Base-by-base conservation (phyloP, 1,140 invertebrate species). In the Drosophila paulistorum region DNA sequence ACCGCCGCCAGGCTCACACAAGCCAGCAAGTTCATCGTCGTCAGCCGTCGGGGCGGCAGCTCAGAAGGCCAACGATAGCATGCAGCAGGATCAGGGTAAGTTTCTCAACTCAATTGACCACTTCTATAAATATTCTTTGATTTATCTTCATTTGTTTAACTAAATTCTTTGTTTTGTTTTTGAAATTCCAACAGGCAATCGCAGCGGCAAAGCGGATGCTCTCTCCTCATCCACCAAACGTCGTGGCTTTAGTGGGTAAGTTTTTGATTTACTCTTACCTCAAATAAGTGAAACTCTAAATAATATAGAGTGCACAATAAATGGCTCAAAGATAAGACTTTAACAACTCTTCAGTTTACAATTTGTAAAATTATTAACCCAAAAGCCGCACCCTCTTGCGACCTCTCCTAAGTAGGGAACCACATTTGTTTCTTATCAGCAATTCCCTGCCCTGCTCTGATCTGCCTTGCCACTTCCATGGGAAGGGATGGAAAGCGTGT, bases 231-330 rank as follows among this genome's bases (percentile, higher is more conserved):
- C 91, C 14, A 91, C 90, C 33, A 97, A 97, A 90, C 94, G 96
- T 73, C 94, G 96, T 60, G 96, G 95, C 39, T 97, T 97, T 87
- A 96, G 95, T 81, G 95, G 95, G 96, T 97, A 92, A 96, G 96
- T 94, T 72, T 41, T 11, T 17, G 42, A 20, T 14, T n/a, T 48
- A 10, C 35, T 37, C 9, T 10, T 10, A 9, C 9, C 35, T 37
- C 9, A 37, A 37, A 37, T 3, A 11, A 13, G 37, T 39, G 3
- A 13, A 4, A 39, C 37, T 4, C 10, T 39, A 20, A 59, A 39
- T 20, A 39, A 59, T 39, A 26, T 30, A 0, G 5, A 37, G 33
- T 57, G 55, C n/a, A 14, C 4, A 57, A 57, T n/a, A 48, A 51
- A 51, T 51, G 11, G 45, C 45, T 26, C 23, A 26, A 26, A 26